Evolutionary conservation across 2,888 invertebrate genomes (phyloP), one percentile per base, ranked within the genome.

Genomic region (Lycocerus yunnanus): DNA sequence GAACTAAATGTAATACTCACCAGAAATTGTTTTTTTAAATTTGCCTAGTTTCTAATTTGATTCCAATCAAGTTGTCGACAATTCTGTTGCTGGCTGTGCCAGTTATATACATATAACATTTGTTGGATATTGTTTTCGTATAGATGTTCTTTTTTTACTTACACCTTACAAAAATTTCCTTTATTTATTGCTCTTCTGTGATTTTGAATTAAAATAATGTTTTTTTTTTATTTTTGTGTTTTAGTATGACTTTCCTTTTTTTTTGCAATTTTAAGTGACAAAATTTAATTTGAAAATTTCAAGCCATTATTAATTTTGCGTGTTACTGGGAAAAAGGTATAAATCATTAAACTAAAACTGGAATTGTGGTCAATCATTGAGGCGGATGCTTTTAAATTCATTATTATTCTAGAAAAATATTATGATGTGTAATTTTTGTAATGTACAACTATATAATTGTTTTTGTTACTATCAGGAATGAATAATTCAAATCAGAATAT

Each of bases 401-500:
- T 27, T 27, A 13, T 27, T 27, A 27, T 27, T 43, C n/a, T 43
- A 43, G 43, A 43, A 43, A n/a, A n/a, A n/a, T n/a, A n/a, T n/a
- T n/a, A 43, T 43, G n/a, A 43, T 43, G n/a, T 43, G n/a, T 8
- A n/a, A 43, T n/a, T 43, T 43, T 43, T n/a, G 43, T 6, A 43
- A n/a, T 10, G n/a, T 43, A n/a, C 1, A 18, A 1, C 61, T 63
- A 63, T 18, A 61, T 18, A 15, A 11, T 65, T n/a, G 14, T 14
- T 58, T 27, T 73, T 68, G 21, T 75, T 68, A 75, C 60, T 72
- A 74, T 18, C 74, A 84, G 89, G 89, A 72, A 85, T 88, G 77
- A 88, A 87, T 74, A 88, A 87, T 67, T 85, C 85, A 84, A 87
- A 84, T 76, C 85, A 78, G 20, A 79, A 78, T 66, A 77, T 77